Percentiles rank a stretch among this genome's conserved stretches.
Conservation (phyloP, 2,113 vertebrate genomes). For the Tapirus terrestris region DNA sequence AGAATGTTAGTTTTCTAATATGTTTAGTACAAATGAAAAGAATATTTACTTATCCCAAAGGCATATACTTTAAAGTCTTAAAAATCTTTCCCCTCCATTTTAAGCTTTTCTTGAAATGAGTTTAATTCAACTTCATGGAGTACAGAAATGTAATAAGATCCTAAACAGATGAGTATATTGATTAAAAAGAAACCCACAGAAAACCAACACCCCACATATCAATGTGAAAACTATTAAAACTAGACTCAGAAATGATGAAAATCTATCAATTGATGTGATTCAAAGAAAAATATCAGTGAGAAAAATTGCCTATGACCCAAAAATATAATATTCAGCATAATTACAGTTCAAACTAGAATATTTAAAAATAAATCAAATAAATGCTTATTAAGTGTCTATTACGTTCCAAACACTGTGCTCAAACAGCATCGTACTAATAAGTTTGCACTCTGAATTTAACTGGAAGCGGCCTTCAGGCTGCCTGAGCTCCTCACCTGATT, state of each 20-base stretch:
- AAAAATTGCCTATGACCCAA: slow-evolving; percentile 4
- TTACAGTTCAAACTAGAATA: slow-evolving; percentile 39
- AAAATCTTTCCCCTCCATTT: background rate
- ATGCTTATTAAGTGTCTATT: background rate
- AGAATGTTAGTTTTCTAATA: slow-evolving; percentile 40
- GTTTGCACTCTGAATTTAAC: slow-evolving; percentile 31
- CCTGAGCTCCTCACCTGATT: slow-evolving; percentile 3
- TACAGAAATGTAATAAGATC: background rate
- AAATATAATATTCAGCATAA: slow-evolving; percentile 31
- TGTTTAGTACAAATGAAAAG: slow-evolving; percentile 32
- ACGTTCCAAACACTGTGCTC: background rate
- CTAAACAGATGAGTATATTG: background rate
- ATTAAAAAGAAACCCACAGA: background rate
- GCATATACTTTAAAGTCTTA: background rate
- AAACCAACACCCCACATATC: background rate
- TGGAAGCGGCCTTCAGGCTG: background rate
- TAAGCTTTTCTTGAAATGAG: background rate
- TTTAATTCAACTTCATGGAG: slow-evolving; percentile 22
- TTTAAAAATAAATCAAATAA: slow-evolving; percentile 24
- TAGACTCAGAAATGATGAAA: slow-evolving; percentile 40
- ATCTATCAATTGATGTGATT: background rate
- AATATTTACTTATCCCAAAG: slow-evolving; percentile 4
- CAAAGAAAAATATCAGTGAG: background rate
- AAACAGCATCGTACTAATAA: background rate
- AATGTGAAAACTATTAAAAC: slow-evolving; percentile 30